Base-by-base conservation (phyloP, 2,797 vertebrate genomes). In the Acipenser ruthenus region DNA sequence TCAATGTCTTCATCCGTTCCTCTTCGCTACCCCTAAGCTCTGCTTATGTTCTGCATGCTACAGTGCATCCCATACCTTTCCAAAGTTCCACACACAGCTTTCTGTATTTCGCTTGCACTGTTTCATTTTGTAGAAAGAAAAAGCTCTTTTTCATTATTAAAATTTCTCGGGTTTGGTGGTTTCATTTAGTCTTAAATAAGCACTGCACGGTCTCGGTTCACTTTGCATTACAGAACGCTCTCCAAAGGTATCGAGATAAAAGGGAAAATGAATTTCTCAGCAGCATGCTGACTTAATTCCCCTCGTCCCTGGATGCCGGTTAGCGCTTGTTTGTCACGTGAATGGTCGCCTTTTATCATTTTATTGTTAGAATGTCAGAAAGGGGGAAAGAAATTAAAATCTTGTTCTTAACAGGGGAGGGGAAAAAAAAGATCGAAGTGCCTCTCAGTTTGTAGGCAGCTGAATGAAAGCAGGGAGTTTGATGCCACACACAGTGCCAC, bases 401-500 rank as follows among this genome's bases (percentile, higher is more conserved):
- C 60, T 60, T 60, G 60, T 64, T 47, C 48, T 13, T 60, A 52
- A 10, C 52, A 59, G n/a, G 37, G 48, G 52, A 64, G 10, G 51
- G 6, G 7, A 60, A 23, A 53, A 51, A 66, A 62, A 49, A 65
- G 70, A 75, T 70, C 67, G 60, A 51, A 68, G 71, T 59, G 70
- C 62, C 68, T 63, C 15, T 50, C 56, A 60, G 70, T 73, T 77
- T 74, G 71, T 77, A 74, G 71, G 71, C 72, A 71, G 74, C 65
- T 12, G 66, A 71, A 73, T 76, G 65, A 74, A 75, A 75, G 64
- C 70, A 60, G 68, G 37, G 62, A 5, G 67, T 48, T 65, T 68
- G 67, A 71, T 77, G 70, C 73, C 75, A 77, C 77, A 80, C 78
- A 76, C 69, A 58, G 77, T 70, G 77, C 65, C 66, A 66, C 68